A percentile compares a stretch with the other conserved stretches of the same genome.
phyloP scores from a whole-genome alignment of 2,113 vertebrate genomes.

The Hyperoodon ampullatus region DNA sequence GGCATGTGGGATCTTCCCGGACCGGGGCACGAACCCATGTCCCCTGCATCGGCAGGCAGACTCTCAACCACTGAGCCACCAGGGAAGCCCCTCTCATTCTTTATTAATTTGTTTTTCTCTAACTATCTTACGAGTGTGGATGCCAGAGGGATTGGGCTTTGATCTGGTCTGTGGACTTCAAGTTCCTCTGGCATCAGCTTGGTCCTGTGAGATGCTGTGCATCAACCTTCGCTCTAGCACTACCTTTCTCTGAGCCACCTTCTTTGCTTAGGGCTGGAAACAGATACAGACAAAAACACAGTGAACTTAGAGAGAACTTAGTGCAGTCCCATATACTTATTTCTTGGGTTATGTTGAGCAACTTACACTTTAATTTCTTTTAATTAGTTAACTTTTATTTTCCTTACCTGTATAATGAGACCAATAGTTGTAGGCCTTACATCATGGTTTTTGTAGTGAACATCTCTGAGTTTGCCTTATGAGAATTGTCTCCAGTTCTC shows the following conservation, averaged over 20 bases:
- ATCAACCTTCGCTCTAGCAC: not conserved
- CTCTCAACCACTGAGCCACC: too few species aligned
- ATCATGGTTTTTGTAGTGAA: not conserved
- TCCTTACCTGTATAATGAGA: not conserved
- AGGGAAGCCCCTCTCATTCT: not conserved
- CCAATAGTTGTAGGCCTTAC: not conserved
- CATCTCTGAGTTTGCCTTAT: not conserved
- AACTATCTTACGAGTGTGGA: not conserved
- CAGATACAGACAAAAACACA: not conserved
- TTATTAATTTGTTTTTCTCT: not conserved
- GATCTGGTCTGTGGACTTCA: not conserved
- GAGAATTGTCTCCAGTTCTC: not conserved
- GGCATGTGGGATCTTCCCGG: too few species aligned
- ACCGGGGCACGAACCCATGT: too few species aligned
- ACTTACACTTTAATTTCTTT: not conserved
- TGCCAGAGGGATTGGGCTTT: not conserved
- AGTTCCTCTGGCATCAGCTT: not conserved
- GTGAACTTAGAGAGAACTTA: not conserved
- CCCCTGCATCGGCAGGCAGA: too few species aligned
- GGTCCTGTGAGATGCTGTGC: not conserved
- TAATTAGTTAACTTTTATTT: not conserved
- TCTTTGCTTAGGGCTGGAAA: not conserved
- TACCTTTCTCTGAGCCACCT: not conserved
- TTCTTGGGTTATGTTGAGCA: not conserved
- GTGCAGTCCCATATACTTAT: not conserved